phyloP scores from a whole-genome alignment of 2,888 invertebrate species.

The Drosophila setosimentum region DNA sequence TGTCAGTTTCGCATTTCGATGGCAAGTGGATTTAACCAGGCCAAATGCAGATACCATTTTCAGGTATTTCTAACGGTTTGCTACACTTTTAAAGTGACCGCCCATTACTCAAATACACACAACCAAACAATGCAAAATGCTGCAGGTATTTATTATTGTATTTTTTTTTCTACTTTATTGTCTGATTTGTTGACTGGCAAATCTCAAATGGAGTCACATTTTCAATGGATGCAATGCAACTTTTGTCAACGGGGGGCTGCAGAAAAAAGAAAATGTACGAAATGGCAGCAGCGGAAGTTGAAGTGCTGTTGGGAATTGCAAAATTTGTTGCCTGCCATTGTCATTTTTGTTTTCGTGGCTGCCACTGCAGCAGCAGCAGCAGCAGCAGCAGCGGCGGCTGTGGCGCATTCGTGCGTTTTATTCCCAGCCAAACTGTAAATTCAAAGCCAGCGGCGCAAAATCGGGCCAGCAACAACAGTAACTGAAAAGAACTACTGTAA shows the following conservation, averaged over 20 bases:
- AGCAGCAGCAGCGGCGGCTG: conserved; percentile 14
- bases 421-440: conserved; percentile 77
- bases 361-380: neutral
- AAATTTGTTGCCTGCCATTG: conserved; percentile 80
- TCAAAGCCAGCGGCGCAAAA: conserved; percentile 77
- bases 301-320: conserved; percentile 80
- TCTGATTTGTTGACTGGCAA: conserved; percentile 46
- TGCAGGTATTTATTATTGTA: conserved; percentile 46
- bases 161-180: conserved; percentile 19
- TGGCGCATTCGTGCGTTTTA: conserved; percentile 78
- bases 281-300: conserved; percentile 72
- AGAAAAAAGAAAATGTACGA: conserved; percentile 22
- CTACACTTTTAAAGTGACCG: conserved; percentile 52
- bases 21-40: conserved; percentile 35
- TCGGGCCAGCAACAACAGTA: conserved; percentile 55
- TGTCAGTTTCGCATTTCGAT: conserved; percentile 40
- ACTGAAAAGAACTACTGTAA: conserved; percentile 12
- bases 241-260: conserved; percentile 54
- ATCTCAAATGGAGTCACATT: conserved; percentile 80
- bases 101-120: conserved; percentile 38
- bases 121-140: conserved; percentile 38
- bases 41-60: conserved; percentile 36
- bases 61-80: conserved; percentile 27
- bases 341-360: conserved; percentile 73
- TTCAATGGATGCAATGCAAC: conserved; percentile 59